phyloP scores from a whole-genome alignment of 1,140 invertebrate species.

The Drosophila athabasca region DNA sequence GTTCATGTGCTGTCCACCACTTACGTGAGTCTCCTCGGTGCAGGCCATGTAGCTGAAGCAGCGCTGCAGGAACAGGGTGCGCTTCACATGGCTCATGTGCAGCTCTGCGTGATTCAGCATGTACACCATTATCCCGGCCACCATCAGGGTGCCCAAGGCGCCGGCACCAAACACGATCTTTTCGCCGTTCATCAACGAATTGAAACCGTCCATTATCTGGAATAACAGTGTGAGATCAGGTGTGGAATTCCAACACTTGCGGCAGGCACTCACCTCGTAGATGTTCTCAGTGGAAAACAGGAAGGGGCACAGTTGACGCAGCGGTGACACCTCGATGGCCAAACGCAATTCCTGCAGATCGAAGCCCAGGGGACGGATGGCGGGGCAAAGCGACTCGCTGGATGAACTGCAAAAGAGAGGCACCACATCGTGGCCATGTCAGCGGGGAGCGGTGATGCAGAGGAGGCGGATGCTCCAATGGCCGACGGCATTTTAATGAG shows the following conservation, averaged over 20 bases:
- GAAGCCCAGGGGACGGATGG: conserved; percentile 61
- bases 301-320: conserved; percentile 43
- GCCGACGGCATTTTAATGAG: conserved; percentile 67
- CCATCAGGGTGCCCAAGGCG: conserved; percentile 47
- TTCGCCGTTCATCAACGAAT: conserved; percentile 41
- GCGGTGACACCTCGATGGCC: conserved; percentile 25
- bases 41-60: conserved; percentile 65
- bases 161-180: conserved; percentile 51
- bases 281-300: conserved; percentile 48
- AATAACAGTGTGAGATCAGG: neutral
- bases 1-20: neutral
- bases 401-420: neutral
- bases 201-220: conserved; percentile 43
- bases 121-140: conserved; percentile 58
- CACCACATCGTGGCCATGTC: neutral
- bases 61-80: conserved; percentile 52
- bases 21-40: conserved; percentile 55
- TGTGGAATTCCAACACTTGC: neutral
- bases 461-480: conserved; percentile 39
- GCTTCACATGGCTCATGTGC: conserved; percentile 36
- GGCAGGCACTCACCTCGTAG: conserved; percentile 36
- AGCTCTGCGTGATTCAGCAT: conserved; percentile 49
- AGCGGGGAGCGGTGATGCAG: neutral
- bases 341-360: conserved; percentile 51
- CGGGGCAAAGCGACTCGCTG: neutral